phyloP scores from a whole-genome alignment of 1,140 invertebrate species.

The Drosophila gunungcola region DNA sequence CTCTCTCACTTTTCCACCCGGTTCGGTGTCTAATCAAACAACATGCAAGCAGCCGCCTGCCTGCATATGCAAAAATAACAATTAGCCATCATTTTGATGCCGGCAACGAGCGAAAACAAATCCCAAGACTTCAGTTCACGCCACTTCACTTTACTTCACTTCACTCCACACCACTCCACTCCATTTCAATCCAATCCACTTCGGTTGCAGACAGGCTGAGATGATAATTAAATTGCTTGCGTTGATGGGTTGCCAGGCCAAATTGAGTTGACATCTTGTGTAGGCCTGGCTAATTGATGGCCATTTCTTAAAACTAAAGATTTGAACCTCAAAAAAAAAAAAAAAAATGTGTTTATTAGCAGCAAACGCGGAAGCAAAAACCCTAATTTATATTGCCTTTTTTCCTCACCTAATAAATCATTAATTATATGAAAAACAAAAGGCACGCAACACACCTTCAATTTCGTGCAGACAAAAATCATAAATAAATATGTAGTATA shows the following conservation, averaged over 20 bases:
- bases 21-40: slow-evolving; percentile 61
- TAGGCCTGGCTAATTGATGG: slow-evolving; percentile 33
- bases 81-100: slow-evolving; percentile 77
- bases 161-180: slow-evolving; percentile 7
- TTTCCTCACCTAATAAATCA: slow-evolving; percentile 48
- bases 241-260: slow-evolving; percentile 53
- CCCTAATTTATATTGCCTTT: slow-evolving; percentile 55
- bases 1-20: background rate
- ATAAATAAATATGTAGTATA: slow-evolving; percentile 39
- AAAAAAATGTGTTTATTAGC: background rate
- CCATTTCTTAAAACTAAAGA: slow-evolving; percentile 22
- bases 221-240: slow-evolving; percentile 68
- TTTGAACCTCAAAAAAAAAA: background rate
- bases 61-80: slow-evolving; percentile 75
- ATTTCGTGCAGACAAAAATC: slow-evolving; percentile 56
- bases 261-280: slow-evolving; percentile 67
- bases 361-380: slow-evolving; percentile 57
- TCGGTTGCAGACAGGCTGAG: slow-evolving; percentile 27
- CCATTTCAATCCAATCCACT: slow-evolving; percentile 20
- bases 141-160: background rate
- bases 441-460: slow-evolving; percentile 52
- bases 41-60: slow-evolving; percentile 49
- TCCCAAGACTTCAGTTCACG: slow-evolving; percentile 5
- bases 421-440: slow-evolving; percentile 70
- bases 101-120: slow-evolving; percentile 43